phyloP scores from a whole-genome alignment of 2,888 invertebrate species.

The Physocephala rufipes region DNA sequence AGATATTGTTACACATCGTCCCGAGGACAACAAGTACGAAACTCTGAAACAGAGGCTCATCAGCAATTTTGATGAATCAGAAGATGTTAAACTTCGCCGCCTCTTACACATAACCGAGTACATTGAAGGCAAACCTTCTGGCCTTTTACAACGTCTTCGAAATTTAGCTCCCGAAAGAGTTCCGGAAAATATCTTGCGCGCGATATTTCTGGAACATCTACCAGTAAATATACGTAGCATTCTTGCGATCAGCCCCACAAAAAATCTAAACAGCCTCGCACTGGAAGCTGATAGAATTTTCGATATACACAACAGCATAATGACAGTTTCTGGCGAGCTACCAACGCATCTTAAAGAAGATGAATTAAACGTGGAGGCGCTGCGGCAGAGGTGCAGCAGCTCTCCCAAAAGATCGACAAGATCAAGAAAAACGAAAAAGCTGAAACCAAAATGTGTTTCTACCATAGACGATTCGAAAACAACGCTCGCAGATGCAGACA shows the following conservation, averaged over 20 bases:
- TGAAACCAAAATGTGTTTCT: background rate
- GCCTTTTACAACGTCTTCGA: background rate
- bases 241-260: slow-evolving; percentile 13
- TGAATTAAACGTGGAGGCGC: background rate
- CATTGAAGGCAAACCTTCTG: slow-evolving; percentile 4
- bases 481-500: slow-evolving; percentile 1
- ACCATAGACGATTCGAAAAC: background rate
- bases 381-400: background rate
- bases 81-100: slow-evolving; percentile 2
- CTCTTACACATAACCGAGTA: background rate
- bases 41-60: background rate
- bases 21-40: background rate
- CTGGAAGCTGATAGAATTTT: slow-evolving; percentile 16
- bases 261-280: background rate
- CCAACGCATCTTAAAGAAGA: background rate
- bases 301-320: background rate
- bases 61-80: background rate
- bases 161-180: slow-evolving; percentile 5
- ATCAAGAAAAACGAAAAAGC: background rate
- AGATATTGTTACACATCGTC: background rate
- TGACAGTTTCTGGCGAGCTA: background rate
- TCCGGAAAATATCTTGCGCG: background rate
- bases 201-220: slow-evolving; percentile 9
- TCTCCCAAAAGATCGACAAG: background rate
- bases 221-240: slow-evolving; percentile 9